These are phyloP conservation scores for Sminthopsis crassicaudata DNA, from an alignment of 2,113 vertebrate genomes.

Conservation along the genomic window DNA sequence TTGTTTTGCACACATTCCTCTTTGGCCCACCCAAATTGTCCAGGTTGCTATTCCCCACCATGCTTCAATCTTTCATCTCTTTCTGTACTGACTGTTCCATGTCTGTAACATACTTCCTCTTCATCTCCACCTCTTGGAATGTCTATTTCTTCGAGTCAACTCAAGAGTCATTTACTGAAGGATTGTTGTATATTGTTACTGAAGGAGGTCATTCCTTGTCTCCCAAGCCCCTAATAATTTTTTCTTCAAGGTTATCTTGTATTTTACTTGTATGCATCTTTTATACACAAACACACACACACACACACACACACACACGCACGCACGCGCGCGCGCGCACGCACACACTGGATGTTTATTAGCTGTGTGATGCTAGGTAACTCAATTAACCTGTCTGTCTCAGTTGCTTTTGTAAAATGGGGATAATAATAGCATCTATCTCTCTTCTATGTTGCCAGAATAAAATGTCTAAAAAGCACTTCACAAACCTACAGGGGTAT, in stretches of 20 bases:
- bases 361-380: background rate
- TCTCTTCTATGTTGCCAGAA: background rate
- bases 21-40: background rate
- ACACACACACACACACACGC: too few species aligned
- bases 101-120: background rate
- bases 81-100: background rate
- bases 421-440: background rate
- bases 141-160: background rate
- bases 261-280: background rate
- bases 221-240: background rate
- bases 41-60: background rate
- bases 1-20: background rate
- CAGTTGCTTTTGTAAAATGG: background rate
- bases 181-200: too few species aligned
- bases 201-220: background rate
- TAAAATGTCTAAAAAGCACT: background rate
- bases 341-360: background rate
- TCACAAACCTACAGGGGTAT: background rate
- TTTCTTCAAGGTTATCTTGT: background rate
- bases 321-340: too few species aligned
- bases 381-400: background rate
- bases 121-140: background rate
- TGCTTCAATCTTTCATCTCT: background rate
- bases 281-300: too few species aligned
- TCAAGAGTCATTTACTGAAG: background rate